Base-by-base conservation (phyloP, 2,797 vertebrate species). In the Pangasius djambal region DNA sequence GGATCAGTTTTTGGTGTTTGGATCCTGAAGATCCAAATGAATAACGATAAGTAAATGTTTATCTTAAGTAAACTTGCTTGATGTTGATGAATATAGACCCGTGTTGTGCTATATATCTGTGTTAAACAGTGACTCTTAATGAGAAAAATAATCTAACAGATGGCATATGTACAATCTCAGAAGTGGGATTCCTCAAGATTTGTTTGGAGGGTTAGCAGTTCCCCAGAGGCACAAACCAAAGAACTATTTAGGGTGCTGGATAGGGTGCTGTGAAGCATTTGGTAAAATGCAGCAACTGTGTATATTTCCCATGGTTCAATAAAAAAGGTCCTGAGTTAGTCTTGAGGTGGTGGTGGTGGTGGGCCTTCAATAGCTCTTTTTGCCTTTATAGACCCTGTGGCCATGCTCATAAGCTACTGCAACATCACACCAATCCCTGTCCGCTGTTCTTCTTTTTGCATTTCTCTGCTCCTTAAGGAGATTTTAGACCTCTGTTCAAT, bases 111-210 rank as follows among this genome's bases (percentile, higher is more conserved):
- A 34, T 69, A 52, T 69, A 69, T 70, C 83, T 69, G 44, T 83
- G 55, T 82, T 57, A 82, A 82, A 82, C 78, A 59, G 31, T 83
- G 83, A 70, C 65, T 70, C 83, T 55, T 55, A 85, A 85, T 70
- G 67, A 70, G 65, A 52, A 85, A 70, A 55, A 69, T 70, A 37
- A 70, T 70, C 20, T 28, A 85, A 85, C 83, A 85, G 83, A 69
- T 85, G 83, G 63, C 83, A 69, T 44, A 84, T 20, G 65, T 31
- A 85, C 20, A 55, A 3, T 9, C 83, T 85, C 48, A 85, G 83
- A 85, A 34, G n/a, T 67, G 25, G 37, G 20, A 44, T 31, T 85
- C 18, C 63, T 85, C 65, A 85, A 70, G 63, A 69, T 65, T 8
- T 70, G 48, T 70, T 37, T 37, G 37, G 48, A 70, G 34, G 20